Percentiles rank a stretch among this genome's conserved stretches.
phyloP scores from a whole-genome alignment of 92 coral and sea anemone genomes.

The Bergia sp. region DNA sequence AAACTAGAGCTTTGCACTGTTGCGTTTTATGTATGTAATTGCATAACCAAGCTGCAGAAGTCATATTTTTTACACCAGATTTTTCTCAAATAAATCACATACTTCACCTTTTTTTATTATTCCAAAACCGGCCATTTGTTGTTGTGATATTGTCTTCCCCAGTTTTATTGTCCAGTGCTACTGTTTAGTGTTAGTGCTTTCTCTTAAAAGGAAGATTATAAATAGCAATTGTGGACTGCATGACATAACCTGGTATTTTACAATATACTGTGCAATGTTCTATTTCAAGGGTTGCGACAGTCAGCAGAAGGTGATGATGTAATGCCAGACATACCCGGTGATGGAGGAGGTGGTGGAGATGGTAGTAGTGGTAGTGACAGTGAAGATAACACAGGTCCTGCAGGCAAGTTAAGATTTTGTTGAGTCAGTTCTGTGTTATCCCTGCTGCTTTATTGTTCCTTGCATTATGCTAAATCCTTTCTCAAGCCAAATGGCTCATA shows the following conservation, averaged over 20 bases:
- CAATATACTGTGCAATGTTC: not conserved
- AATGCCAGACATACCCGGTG: slow-evolving; percentile 83
- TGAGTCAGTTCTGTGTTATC: not conserved
- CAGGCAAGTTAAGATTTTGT: slow-evolving; percentile 40
- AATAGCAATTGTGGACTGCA: not conserved
- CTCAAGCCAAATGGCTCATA: not conserved
- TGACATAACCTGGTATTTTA: not conserved
- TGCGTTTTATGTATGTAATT: not conserved
- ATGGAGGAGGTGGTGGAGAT: slow-evolving; percentile 96
- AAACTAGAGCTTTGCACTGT: not conserved
- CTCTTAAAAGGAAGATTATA: not conserved
- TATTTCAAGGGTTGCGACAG: slow-evolving; percentile 74
- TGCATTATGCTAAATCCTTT: not conserved
- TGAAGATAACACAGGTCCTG: slow-evolving; percentile 78
- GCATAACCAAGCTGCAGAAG: not conserved
- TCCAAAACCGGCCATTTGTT: not conserved
- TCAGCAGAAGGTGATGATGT: slow-evolving; percentile 91
- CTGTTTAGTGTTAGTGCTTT: too few species aligned
- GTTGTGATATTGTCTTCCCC: too few species aligned
- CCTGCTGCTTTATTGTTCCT: not conserved
- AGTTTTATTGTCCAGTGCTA: too few species aligned
- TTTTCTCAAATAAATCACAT: too few species aligned
- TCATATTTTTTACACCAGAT: not conserved
- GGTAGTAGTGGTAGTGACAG: slow-evolving; percentile 90
- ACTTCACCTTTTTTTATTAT: too few species aligned